A percentile compares a stretch with the other conserved stretches of the same genome.
These are phyloP conservation scores for Drosophila nannoptera DNA, from an alignment of 1,140 invertebrate species.

Conservation along the genomic window DNA sequence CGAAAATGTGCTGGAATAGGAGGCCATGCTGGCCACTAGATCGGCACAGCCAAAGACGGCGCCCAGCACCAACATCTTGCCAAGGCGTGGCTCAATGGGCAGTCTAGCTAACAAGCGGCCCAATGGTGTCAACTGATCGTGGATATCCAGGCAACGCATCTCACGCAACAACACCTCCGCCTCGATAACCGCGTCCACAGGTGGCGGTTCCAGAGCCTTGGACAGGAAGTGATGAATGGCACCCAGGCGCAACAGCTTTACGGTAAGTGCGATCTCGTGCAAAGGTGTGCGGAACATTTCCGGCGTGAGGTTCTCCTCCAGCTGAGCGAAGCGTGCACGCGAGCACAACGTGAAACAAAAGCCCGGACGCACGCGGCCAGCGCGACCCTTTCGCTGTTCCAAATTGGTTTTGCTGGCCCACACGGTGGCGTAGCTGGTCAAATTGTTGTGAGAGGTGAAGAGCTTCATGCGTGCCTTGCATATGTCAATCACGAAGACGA, in stretches of 20 bases:
- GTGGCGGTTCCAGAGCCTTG: conserved; percentile 96
- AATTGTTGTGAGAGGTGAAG: conserved; percentile 96
- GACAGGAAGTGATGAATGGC: conserved; percentile 94
- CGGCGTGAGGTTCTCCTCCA: conserved; percentile 95
- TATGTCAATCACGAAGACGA: conserved; percentile 96
- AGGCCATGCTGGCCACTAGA: conserved; percentile 94
- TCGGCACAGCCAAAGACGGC: conserved; percentile 92
- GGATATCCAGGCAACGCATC: conserved; percentile 91
- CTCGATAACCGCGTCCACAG: conserved; percentile 95
- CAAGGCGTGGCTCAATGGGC: conserved; percentile 94
- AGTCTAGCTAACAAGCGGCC: conserved; percentile 95
- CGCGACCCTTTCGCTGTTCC: conserved; percentile 92
- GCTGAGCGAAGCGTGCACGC: conserved; percentile 84
- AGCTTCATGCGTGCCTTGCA: conserved; percentile 97
- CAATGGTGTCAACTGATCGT: conserved; percentile 92
- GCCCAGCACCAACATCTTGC: conserved; percentile 96
- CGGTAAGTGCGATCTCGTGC: conserved; percentile 92
- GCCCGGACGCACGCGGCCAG: conserved; percentile 92
- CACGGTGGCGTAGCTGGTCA: conserved; percentile 95
- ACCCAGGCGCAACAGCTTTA: conserved; percentile 89
- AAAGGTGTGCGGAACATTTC: conserved; percentile 98
- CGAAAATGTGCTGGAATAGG: conserved; percentile 94
- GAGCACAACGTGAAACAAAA: conserved; percentile 95
- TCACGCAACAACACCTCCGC: conserved; percentile 88
- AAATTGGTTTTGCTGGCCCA: conserved; percentile 96